These are phyloP conservation scores for Drosophila monieri DNA, from an alignment of 2,888 invertebrate genomes.

Conservation along the genomic window DNA sequence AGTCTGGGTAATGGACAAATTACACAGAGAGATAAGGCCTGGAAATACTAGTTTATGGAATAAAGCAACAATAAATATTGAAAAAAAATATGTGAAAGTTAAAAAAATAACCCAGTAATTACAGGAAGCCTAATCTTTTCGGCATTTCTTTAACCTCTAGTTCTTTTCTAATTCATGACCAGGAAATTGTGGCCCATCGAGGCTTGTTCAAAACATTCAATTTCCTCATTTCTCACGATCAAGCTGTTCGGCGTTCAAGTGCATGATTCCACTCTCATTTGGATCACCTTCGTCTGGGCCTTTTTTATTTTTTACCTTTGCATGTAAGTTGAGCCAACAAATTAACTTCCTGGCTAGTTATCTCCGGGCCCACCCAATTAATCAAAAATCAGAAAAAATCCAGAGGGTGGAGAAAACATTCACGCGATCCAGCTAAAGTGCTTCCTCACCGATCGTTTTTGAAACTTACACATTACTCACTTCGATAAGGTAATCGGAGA, in stretches of 20 bases:
- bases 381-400: slow-evolving; percentile 56
- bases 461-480: slow-evolving; percentile 52
- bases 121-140: background rate
- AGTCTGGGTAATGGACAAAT: slow-evolving; percentile 33
- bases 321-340: slow-evolving; percentile 20
- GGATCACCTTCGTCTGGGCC: slow-evolving; percentile 22
- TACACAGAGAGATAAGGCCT: slow-evolving; percentile 25
- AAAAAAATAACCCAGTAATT: background rate
- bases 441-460: slow-evolving; percentile 40
- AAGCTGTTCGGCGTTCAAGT: slow-evolving; percentile 19
- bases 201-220: background rate
- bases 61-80: background rate
- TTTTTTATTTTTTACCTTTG: slow-evolving; percentile 32
- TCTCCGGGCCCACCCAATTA: slow-evolving; percentile 57
- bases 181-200: slow-evolving; percentile 13
- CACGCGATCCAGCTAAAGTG: slow-evolving; percentile 63
- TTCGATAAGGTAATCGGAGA: slow-evolving; percentile 43
- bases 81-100: background rate
- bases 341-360: slow-evolving; percentile 67
- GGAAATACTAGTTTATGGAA: background rate
- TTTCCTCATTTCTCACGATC: slow-evolving; percentile 25
- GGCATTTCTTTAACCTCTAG: background rate
- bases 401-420: slow-evolving; percentile 33
- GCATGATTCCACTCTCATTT: slow-evolving; percentile 13
- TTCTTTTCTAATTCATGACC: background rate